Conservation (phyloP, 2,888 invertebrate species). For the Oscheius sp. region DNA sequence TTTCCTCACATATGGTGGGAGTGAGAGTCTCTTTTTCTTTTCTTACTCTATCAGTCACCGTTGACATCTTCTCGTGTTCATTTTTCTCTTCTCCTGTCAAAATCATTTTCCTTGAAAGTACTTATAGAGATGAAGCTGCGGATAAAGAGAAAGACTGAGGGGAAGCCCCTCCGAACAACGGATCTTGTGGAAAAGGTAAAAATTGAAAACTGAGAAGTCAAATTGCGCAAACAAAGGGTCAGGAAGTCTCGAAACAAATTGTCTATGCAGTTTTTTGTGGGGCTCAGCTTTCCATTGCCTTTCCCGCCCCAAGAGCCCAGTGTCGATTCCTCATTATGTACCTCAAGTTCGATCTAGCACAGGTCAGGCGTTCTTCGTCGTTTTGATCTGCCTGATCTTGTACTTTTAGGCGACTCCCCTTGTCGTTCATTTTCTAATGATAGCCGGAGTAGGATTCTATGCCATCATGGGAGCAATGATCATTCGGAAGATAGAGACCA, state of each 20-base stretch:
- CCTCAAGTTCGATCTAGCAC: neutral
- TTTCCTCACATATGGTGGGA: too few relatives aligned
- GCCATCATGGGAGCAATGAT: slow-evolving; percentile 58
- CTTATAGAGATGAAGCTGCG: slow-evolving; percentile 11
- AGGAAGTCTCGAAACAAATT: slow-evolving; percentile 11
- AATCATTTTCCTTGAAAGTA: neutral
- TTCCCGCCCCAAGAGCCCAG: slow-evolving; percentile 3
- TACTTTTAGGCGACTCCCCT: slow-evolving; percentile 59
- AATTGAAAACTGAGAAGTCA: neutral
- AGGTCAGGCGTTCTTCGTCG: neutral
- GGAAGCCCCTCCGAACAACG: slow-evolving; percentile 10
- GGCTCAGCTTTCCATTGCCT: neutral
- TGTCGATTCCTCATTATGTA: neutral
- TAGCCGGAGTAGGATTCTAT: slow-evolving; percentile 54
- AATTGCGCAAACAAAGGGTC: neutral
- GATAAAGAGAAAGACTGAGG: slow-evolving; percentile 19
- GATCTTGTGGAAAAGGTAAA: slow-evolving; percentile 22
- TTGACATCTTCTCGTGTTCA: too few relatives aligned
- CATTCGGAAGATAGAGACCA: slow-evolving; percentile 57
- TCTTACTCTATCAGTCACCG: too few relatives aligned
- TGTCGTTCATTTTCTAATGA: slow-evolving; percentile 61
- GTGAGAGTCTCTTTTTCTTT: too few relatives aligned
- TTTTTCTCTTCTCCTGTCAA: neutral
- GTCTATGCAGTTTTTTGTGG: slow-evolving; percentile 16
- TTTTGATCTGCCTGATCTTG: neutral